Percentiles rank a stretch among this genome's conserved stretches.
These are phyloP conservation scores for Nemapogon koenigi DNA, from an alignment of 2,888 invertebrate species.

Conservation along the genomic window DNA sequence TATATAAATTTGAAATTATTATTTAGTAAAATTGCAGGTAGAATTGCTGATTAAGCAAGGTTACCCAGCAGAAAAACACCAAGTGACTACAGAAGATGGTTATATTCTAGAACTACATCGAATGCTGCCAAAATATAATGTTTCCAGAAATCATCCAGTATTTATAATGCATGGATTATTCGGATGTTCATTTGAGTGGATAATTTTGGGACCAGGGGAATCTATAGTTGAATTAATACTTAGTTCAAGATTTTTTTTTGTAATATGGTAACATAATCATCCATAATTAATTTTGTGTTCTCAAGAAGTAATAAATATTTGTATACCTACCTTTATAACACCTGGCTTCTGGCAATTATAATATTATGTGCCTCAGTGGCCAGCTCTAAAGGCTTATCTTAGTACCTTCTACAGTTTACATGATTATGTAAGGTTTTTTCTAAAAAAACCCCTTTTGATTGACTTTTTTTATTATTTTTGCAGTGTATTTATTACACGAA, in stretches of 20 bases:
- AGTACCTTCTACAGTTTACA: too few relatives aligned
- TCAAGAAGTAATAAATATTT: too few relatives aligned
- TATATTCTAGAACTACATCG: constrained; percentile 1
- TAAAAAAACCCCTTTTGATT: too few relatives aligned
- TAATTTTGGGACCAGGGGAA: background rate
- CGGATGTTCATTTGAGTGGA: constrained; percentile 1
- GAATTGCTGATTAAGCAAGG: background rate
- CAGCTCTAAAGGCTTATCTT: too few relatives aligned
- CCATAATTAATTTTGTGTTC: too few relatives aligned
- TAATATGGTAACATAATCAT: too few relatives aligned
- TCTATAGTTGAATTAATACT: constrained; percentile 1
- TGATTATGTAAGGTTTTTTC: too few relatives aligned
- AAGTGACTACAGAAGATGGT: constrained; percentile 2
- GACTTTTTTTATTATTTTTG: constrained; percentile 11
- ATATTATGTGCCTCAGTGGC: too few relatives aligned
- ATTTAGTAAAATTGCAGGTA: background rate
- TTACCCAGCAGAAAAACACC: background rate
- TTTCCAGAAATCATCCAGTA: background rate
- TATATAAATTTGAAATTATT: too few relatives aligned
- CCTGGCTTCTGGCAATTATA: too few relatives aligned
- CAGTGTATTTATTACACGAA: constrained; percentile 10
- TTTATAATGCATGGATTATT: constrained; percentile 4
- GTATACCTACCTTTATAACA: too few relatives aligned
- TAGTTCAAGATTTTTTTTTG: too few relatives aligned
- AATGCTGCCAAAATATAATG: background rate